Evolutionary conservation across 2,113 vertebrate species (phyloP), one percentile per base, ranked within the genome.

Genomic region (Macrotus californicus): DNA sequence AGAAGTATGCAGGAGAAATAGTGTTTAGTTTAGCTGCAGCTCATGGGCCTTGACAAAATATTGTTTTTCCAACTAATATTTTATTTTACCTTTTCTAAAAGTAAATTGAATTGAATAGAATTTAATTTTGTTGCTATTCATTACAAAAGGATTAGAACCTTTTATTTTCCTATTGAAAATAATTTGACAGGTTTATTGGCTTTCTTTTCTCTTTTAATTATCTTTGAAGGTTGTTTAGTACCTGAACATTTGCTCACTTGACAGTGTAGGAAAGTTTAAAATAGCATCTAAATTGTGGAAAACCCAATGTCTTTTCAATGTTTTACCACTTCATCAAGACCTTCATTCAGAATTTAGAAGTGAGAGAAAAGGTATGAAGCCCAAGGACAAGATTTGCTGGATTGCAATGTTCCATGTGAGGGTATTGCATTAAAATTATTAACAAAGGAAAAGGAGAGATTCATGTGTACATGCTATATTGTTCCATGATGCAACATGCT

Each of bases 81-180:
- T 76, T 97, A 95, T 91, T 95, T 96, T 96, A 87, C 72, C 96
- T 98, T 98, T 96, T 94, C 48, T 88, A 97, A 97, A 98, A 97
- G 86, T 97, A 91, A 92, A 97, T 98, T 95, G 87, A 97, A 95
- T 7, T 97, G 93, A 98, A 93, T 39, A 77, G 96, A 95, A 80
- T 97, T 97, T 97, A 97, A 97, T 98, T 97, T 96, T 97, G n/a
- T 87, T 93, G 87, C 73, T 97, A 93, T 97, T 98, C 91, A 97
- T 97, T 98, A 98, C 95, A 93, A 97, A 98, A 95, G 16, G 67
- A 96, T 97, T 97, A 95, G 70, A 97, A 94, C 66, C 29, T 97
- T 93, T 96, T 98, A 96, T 96, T 97, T 97, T 94, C 75, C 41
- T 87, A 80, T 59, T 34, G 56, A 97, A 98, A 95, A 91, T 96